Percentiles rank a stretch among this genome's conserved stretches.
phyloP scores from a whole-genome alignment of 2,888 invertebrate genomes.

The Cheilosia vulpina region DNA sequence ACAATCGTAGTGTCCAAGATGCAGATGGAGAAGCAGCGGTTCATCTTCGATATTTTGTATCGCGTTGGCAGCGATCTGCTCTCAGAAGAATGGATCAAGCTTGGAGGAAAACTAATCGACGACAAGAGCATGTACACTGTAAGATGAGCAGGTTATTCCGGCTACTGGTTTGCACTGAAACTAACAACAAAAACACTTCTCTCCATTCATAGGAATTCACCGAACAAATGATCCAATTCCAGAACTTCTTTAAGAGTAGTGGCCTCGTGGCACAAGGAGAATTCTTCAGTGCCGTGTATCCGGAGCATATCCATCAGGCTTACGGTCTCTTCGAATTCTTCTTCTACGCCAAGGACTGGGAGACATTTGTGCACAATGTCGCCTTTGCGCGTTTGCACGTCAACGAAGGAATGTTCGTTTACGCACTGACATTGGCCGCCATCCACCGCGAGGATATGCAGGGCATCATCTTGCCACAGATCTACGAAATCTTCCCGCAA shows the following conservation, averaged over 20 bases:
- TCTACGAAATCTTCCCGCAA: constrained; percentile 87
- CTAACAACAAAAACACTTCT: no score
- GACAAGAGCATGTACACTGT: constrained; percentile 14
- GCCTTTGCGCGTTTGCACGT: constrained; percentile 86
- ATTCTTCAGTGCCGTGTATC: constrained; percentile 59
- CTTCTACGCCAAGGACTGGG: constrained; percentile 87
- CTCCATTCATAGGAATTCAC: constrained; percentile 22
- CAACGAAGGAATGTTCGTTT: constrained; percentile 86
- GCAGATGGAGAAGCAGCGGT: background rate
- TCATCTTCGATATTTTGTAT: background rate
- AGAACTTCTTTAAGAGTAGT: constrained; percentile 84
- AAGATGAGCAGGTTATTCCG: background rate
- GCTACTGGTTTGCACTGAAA: background rate
- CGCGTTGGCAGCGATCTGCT: background rate
- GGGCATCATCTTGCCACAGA: constrained; percentile 86
- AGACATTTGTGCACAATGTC: constrained; percentile 87
- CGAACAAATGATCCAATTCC: constrained; percentile 80
- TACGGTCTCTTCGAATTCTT: constrained; percentile 87
- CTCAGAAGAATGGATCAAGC: background rate
- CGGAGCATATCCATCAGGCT: constrained; percentile 83
- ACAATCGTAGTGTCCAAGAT: background rate
- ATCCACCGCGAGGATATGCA: constrained; percentile 85
- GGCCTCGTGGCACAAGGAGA: constrained; percentile 62
- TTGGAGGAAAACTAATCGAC: background rate
- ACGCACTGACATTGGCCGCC: constrained; percentile 86